Evolutionary conservation across 2,888 invertebrate species (phyloP).

Genomic region (Junonia oenone): DNA sequence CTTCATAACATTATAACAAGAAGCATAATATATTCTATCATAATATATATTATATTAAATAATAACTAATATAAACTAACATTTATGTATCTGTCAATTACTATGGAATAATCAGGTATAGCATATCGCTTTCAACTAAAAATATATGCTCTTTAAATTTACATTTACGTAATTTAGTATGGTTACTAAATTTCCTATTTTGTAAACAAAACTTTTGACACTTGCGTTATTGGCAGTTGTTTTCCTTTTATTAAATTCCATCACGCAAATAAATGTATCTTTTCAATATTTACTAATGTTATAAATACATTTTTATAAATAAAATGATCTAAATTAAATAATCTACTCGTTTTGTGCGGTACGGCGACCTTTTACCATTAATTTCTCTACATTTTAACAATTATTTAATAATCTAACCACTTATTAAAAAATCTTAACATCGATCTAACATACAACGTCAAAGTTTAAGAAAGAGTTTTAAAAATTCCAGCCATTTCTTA

Average conservation of each 20-base stretch:
- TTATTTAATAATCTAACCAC: conserved; percentile 52
- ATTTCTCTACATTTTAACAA: conserved; percentile 59
- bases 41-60: conserved; percentile 16
- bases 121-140: background rate
- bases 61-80: conserved; percentile 17
- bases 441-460: conserved; percentile 56
- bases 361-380: conserved; percentile 55
- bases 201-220: conserved; percentile 18
- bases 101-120: background rate
- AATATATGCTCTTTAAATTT: background rate
- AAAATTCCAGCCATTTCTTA: conserved; percentile 7
- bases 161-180: background rate
- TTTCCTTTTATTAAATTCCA: conserved; percentile 3
- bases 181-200: background rate
- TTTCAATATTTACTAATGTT: background rate
- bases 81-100: conserved; percentile 4
- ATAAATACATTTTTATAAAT: background rate
- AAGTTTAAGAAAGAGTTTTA: conserved; percentile 24
- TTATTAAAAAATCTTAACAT: conserved; percentile 56
- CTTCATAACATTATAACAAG: conserved; percentile 38
- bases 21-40: conserved; percentile 31
- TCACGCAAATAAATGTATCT: conserved; percentile 3
- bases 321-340: conserved; percentile 1
- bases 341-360: conserved; percentile 71
- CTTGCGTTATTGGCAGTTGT: conserved; percentile 26